Conservation (phyloP, 2,113 vertebrate genomes). For the Gallinago media region DNA sequence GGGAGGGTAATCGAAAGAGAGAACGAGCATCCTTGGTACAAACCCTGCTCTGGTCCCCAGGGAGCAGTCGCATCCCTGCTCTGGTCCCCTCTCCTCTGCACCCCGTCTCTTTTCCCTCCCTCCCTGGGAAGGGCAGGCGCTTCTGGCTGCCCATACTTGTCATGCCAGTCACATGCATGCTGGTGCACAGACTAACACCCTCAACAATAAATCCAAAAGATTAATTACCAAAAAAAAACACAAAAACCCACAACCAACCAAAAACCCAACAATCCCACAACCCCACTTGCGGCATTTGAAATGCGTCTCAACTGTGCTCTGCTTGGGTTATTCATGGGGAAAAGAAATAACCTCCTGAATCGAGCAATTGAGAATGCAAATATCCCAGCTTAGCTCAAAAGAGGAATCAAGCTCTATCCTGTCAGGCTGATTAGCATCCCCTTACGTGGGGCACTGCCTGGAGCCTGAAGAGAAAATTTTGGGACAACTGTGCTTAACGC, state of each 20-base stretch:
- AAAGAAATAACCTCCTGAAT: constrained; percentile 64
- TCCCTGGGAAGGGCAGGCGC: not conserved
- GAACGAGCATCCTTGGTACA: not conserved
- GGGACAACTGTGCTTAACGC: not conserved
- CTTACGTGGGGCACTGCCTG: not conserved
- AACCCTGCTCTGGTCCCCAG: not conserved
- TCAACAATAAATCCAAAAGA: constrained; percentile 65
- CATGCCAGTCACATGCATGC: constrained; percentile 62
- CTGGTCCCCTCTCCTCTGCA: not conserved
- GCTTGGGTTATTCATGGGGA: constrained; percentile 46
- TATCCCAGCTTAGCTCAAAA: constrained; percentile 41
- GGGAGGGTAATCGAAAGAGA: constrained; percentile 6
- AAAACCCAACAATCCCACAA: not conserved
- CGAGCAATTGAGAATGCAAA: constrained; percentile 65
- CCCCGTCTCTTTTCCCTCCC: not conserved
- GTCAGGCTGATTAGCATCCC: constrained; percentile 46
- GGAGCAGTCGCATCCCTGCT: not conserved
- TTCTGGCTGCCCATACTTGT: constrained; percentile 1
- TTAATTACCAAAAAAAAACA: constrained; percentile 38
- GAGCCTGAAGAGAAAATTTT: not conserved
- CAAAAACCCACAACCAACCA: too few relatives aligned
- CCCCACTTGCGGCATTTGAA: constrained; percentile 32
- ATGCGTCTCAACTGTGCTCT: not conserved
- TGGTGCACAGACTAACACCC: constrained; percentile 51
- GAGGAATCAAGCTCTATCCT: constrained; percentile 3